These are phyloP conservation scores for Rhipidura dahli DNA, from an alignment of 2,113 vertebrate species.

Conservation along the genomic window DNA sequence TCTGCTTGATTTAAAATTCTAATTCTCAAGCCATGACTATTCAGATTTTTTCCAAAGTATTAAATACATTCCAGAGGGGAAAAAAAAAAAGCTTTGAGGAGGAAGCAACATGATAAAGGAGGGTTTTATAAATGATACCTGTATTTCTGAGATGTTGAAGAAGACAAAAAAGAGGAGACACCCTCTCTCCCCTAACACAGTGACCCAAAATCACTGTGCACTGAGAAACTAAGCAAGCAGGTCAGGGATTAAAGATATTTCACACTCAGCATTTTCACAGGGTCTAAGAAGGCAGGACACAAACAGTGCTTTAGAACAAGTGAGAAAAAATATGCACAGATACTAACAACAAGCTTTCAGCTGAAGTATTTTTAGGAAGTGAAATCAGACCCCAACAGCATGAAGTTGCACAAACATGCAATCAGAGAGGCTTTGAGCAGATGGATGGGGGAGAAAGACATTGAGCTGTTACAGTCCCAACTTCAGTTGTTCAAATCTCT, in stretches of 20 bases:
- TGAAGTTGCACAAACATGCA: constrained; percentile 60
- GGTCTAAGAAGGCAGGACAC: constrained; percentile 37
- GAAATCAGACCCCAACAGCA: constrained; percentile 64
- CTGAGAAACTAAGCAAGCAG: background rate
- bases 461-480: constrained; percentile 54
- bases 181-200: background rate
- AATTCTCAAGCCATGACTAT: constrained; percentile 66
- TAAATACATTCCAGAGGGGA: background rate
- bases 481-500: constrained; percentile 55
- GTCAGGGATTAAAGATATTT: constrained; percentile 26
- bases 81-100: constrained; percentile 10
- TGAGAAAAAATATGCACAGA: constrained; percentile 48
- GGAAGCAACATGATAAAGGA: background rate
- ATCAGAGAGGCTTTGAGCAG: constrained; percentile 58
- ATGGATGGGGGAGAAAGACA: constrained; percentile 62
- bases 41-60: constrained; percentile 52
- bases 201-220: background rate
- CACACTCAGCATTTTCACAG: constrained; percentile 31
- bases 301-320: constrained; percentile 47
- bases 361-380: constrained; percentile 56
- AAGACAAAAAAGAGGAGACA: background rate
- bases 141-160: background rate
- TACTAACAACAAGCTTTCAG: constrained; percentile 61
- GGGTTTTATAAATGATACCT: background rate
- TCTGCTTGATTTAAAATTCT: constrained; percentile 70